Conservation (phyloP, 92 coral and sea anemone species). For the Diadumene lineata region DNA sequence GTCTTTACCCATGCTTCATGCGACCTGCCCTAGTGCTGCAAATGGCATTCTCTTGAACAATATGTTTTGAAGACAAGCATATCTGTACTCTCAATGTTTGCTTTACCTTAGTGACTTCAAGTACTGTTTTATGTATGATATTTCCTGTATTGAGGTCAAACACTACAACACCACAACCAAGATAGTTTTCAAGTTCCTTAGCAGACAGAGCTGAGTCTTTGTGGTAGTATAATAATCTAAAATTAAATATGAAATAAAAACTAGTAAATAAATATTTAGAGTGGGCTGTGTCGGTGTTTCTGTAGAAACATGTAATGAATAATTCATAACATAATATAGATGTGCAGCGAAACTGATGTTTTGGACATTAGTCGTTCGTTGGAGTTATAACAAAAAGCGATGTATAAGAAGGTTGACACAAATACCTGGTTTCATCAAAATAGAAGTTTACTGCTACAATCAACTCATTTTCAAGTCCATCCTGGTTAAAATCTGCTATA, state of each 20-base stretch:
- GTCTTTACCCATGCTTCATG: too few species aligned
- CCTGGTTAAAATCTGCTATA: conserved; percentile 83
- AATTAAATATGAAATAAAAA: neutral
- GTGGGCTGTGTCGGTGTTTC: too few species aligned
- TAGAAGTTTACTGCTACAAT: conserved; percentile 82
- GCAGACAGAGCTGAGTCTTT: conserved; percentile 31
- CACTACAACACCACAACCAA: conserved; percentile 72
- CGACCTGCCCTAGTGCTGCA: too few species aligned
- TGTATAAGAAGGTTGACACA: too few species aligned
- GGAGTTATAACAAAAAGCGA: too few species aligned
- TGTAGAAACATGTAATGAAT: neutral
- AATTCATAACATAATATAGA: neutral
- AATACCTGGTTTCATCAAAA: conserved; percentile 82
- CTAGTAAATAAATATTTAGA: too few species aligned
- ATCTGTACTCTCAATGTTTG: too few species aligned
- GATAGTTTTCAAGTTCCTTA: conserved; percentile 61
- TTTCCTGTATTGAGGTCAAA: conserved; percentile 52
- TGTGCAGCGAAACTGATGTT: neutral
- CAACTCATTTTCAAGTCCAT: conserved; percentile 80
- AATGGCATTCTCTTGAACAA: too few species aligned
- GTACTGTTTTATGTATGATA: conserved; percentile 48
- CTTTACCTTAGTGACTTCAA: conserved; percentile 83
- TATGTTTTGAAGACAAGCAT: too few species aligned
- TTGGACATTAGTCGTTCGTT: too few species aligned
- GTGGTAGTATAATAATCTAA: conserved; percentile 8